These are phyloP conservation scores for Numida meleagris DNA, from an alignment of 2,113 vertebrate genomes.

Conservation along the genomic window DNA sequence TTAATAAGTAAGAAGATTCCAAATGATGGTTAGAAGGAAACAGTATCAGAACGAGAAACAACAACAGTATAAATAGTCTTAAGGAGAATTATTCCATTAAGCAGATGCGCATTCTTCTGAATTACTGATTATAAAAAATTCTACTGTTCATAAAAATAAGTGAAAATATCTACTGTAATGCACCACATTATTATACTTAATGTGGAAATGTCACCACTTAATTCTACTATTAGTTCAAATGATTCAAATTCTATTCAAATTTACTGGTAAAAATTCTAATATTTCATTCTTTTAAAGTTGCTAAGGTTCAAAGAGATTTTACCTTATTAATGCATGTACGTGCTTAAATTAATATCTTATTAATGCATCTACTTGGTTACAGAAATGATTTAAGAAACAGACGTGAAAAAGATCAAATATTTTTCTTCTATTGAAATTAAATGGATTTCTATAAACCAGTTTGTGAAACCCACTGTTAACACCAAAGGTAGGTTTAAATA, in stretches of 20 bases:
- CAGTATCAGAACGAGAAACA: background rate
- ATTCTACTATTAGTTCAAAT: conserved; percentile 77
- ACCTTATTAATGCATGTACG: conserved; percentile 57
- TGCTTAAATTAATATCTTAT: conserved; percentile 63
- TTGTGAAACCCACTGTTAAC: background rate
- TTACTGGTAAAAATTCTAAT: conserved; percentile 81
- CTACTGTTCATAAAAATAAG: conserved; percentile 69
- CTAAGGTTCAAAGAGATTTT: conserved; percentile 67
- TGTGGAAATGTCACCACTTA: conserved; percentile 78
- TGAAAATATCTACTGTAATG: conserved; percentile 75
- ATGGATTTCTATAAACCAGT: conserved; percentile 18
- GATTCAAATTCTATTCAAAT: conserved; percentile 82
- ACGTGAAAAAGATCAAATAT: conserved; percentile 31
- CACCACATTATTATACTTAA: conserved; percentile 80
- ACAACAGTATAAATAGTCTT: background rate
- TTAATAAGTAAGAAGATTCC: background rate
- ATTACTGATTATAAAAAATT: conserved; percentile 75
- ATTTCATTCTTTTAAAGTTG: conserved; percentile 80
- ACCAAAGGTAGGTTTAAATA: background rate
- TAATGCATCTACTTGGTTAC: conserved; percentile 29
- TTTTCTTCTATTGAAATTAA: conserved; percentile 47
- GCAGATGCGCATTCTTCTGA: conserved; percentile 68
- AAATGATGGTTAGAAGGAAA: background rate
- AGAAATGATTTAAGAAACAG: conserved; percentile 63
- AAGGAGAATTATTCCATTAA: conserved; percentile 70